phyloP scores from a whole-genome alignment of 1,140 invertebrate genomes.

The Lasioglossum baleicum region DNA sequence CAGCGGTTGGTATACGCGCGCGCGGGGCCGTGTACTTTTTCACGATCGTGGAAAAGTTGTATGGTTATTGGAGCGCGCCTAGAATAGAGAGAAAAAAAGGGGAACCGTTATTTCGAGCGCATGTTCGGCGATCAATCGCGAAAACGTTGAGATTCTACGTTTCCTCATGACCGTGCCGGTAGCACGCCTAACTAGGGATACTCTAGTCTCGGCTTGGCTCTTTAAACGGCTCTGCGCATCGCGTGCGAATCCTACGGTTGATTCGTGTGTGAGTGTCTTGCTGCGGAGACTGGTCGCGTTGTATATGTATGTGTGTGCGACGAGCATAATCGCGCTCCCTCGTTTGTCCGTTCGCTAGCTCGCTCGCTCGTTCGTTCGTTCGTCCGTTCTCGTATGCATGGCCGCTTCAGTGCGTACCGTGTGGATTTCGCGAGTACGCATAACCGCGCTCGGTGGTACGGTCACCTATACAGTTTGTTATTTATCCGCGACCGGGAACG shows the following conservation, averaged over 20 bases:
- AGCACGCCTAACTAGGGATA: conserved; percentile 54
- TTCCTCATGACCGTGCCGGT: conserved; percentile 50
- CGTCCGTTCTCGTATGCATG: conserved; percentile 46
- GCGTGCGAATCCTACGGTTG: conserved; percentile 30
- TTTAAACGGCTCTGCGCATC: conserved; percentile 60
- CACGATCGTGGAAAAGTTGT: conserved; percentile 25
- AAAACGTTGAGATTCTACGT: conserved; percentile 30
- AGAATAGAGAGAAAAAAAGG: neutral
- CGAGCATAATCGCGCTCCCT: conserved; percentile 42
- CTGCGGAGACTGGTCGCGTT: neutral
- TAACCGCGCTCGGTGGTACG: conserved; percentile 9
- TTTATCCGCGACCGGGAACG: conserved; percentile 1
- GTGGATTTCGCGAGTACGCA: conserved; percentile 36
- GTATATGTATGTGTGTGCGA: conserved; percentile 24
- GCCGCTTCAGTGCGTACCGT: conserved; percentile 36
- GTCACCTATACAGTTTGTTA: conserved; percentile 2
- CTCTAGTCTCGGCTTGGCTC: conserved; percentile 58
- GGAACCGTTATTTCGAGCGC: conserved; percentile 45
- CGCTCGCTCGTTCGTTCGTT: conserved; percentile 29
- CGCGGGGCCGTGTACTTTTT: neutral
- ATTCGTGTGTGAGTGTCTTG: conserved; percentile 3
- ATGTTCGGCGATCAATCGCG: conserved; percentile 33
- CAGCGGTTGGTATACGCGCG: neutral
- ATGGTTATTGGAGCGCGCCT: conserved; percentile 35
- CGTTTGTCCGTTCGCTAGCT: conserved; percentile 19